Conservation (phyloP, 2,113 vertebrate genomes). For the Platichthys stellatus region DNA sequence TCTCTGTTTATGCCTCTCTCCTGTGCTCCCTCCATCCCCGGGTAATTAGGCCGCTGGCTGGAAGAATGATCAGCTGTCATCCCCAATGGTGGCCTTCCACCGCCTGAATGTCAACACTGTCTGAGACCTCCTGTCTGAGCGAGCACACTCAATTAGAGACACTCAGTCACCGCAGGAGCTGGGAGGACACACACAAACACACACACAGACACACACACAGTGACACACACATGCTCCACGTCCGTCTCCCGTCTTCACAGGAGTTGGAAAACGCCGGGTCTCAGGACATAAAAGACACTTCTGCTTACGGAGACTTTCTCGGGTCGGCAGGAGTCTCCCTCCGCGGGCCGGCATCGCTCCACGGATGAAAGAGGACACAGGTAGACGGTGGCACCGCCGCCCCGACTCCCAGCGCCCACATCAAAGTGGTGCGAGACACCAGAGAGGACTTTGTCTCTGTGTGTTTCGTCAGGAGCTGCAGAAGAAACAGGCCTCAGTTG, state of each 20-base stretch:
- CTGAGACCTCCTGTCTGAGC: conserved; percentile 73
- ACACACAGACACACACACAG: conserved; percentile 1
- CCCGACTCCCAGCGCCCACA: conserved; percentile 13
- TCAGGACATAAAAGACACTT: conserved; percentile 49
- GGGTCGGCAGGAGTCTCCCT: too few relatives aligned
- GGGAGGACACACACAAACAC: conserved; percentile 12
- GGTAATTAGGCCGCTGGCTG: conserved; percentile 72
- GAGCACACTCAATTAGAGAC: conserved; percentile 75
- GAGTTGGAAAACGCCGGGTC: conserved; percentile 47
- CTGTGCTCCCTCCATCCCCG: conserved; percentile 28
- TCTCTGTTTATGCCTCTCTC: conserved; percentile 24
- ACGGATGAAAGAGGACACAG: conserved; percentile 53
- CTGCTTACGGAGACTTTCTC: conserved; percentile 16
- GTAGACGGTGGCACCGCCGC: not conserved
- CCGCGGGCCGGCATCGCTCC: conserved; percentile 31
- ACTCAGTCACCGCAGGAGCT: conserved; percentile 61
- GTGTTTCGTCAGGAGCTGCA: conserved; percentile 7
- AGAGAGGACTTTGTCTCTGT: conserved; percentile 39
- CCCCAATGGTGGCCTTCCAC: conserved; percentile 68
- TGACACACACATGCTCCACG: not conserved
- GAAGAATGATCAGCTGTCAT: conserved; percentile 77
- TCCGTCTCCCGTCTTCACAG: conserved; percentile 43
- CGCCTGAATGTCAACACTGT: conserved; percentile 75
- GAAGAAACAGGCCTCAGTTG: not conserved
- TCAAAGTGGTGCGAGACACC: conserved; percentile 59